Base-by-base conservation (phyloP, 2,113 vertebrate genomes). In the Hydropotes inermis region DNA sequence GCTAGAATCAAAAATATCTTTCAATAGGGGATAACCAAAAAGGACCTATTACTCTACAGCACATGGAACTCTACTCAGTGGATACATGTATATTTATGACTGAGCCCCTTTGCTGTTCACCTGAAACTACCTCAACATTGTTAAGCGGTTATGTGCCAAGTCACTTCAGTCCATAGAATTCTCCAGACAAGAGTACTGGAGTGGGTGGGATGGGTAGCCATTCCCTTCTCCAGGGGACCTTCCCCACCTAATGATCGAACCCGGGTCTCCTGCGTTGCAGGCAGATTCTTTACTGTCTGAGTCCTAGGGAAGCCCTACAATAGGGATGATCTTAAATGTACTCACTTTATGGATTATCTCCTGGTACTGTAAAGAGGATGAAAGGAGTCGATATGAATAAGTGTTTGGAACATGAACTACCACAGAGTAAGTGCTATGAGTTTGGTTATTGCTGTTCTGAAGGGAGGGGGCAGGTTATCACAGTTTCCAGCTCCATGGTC, bases 381-480 rank as follows among this genome's bases (percentile, higher is more conserved):
- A 47, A 25, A 16, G 21, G 9, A 43, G 47, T 47, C 2, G 1
- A 4, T 15, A 7, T 2, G 5, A 54, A 7, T 39, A 8, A 13
- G n/a, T 61, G 33, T 19, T 4, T 10, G 39, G 27, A 55, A 45
- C 8, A 11, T 5, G 17, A 36, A 11, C 27, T 25, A 61, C 54
- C 47, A 1, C 55, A 1, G 13, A 36, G 27, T 5, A 23, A 23
- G 33, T 7, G 50, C 43, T 12, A 0, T 30, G 23, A 4, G 11
- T 30, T 43, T 15, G 19, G 36, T 33, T 79, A 4, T 4, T 23
- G n/a, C 43, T 23, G 5, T 30, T 27, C 33, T 27, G 17, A 36
- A 58, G 5, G 47, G 60, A 13, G 25, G 7, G 36, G 52, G 0
- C 28, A 10, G 15, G 36, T 19, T 11, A 2, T 33, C 25, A 39